phyloP scores from a whole-genome alignment of 2,888 invertebrate species.

The Drosophila borealis region DNA sequence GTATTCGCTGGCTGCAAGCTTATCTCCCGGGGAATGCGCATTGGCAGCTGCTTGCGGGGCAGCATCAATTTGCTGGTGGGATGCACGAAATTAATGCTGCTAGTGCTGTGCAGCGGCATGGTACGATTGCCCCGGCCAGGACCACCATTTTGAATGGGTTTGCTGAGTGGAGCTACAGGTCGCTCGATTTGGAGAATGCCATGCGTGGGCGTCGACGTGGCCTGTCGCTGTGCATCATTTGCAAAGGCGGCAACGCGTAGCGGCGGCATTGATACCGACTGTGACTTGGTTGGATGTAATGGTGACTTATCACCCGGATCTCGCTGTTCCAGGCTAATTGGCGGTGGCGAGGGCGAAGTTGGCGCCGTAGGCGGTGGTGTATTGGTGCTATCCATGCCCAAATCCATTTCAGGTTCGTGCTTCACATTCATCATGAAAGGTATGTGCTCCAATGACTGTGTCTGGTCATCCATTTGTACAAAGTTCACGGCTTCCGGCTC shows the following conservation, averaged over 20 bases:
- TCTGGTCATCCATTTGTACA: conserved; percentile 11
- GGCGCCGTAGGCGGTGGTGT: conserved; percentile 74
- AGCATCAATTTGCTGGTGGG: conserved; percentile 71
- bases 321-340: conserved; percentile 15
- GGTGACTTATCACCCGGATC: conserved; percentile 8
- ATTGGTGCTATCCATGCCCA: conserved; percentile 63
- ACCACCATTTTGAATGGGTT: conserved; percentile 25
- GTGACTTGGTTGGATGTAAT: conserved; percentile 9
- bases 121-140: conserved; percentile 44
- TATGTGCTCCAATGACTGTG: conserved; percentile 47
- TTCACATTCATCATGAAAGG: conserved; percentile 66
- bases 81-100: conserved; percentile 66
- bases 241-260: conserved; percentile 82
- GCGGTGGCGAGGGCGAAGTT: conserved; percentile 57
- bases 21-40: conserved; percentile 66
- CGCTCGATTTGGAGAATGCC: conserved; percentile 60
- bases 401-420: conserved; percentile 64
- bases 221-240: conserved; percentile 36
- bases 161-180: conserved; percentile 55
- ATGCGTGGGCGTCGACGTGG: conserved; percentile 37
- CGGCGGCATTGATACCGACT: conserved; percentile 42
- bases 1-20: conserved; percentile 60
- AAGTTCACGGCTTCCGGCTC: conserved; percentile 55
- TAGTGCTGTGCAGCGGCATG: conserved; percentile 57
- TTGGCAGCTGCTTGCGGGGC: conserved; percentile 59